Base-by-base conservation (phyloP, 2,888 invertebrate genomes). In the Zaprionus bogoriensis region DNA sequence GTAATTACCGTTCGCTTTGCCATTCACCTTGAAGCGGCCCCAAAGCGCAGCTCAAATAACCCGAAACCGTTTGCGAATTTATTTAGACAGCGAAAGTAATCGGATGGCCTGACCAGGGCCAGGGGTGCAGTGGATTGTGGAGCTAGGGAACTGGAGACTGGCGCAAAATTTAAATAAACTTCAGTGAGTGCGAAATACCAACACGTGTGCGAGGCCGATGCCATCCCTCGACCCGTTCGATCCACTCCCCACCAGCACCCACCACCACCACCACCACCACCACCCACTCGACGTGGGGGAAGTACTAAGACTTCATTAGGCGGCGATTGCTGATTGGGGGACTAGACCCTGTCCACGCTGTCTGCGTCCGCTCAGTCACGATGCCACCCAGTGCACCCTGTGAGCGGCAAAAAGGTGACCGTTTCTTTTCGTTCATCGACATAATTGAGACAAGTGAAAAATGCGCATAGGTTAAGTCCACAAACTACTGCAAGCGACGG, bases 71-170 rank as follows among this genome's bases (percentile, higher is more conserved):
- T 76, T 76, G 74, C 47, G 57, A 80, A 83, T 78, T 74, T 69
- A 84, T 84, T 80, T 82, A 71, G 82, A 82, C 82, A 79, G 80
- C 77, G 83, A 80, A 80, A 80, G 85, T 80, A 82, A 79, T 82
- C 79, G 79, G 65, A 58, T 67, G 67, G 66, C 57, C 30, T 72
- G 60, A 60, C 73, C 28, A 36, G 55, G 12, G 52, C 12, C 25
- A 32, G 39, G 27, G 54, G n/a, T 14, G 19, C 23, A 20, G 39
- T 30, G 27, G 17, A 25, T 14, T 10, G 10, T 42, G 23, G 4
- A 19, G 50, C 25, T 27, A 52, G 53, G 7, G 2, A 27, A 44
- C 6, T 44, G 30, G 39, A 25, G 53, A 28, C 50, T 36, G 23
- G n/a, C 7, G 51, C 25, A 41, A 44, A 77, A 79, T 79, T 69